Base-by-base conservation (phyloP, 1,140 invertebrate species). In the Drosophila punjabiensis region DNA sequence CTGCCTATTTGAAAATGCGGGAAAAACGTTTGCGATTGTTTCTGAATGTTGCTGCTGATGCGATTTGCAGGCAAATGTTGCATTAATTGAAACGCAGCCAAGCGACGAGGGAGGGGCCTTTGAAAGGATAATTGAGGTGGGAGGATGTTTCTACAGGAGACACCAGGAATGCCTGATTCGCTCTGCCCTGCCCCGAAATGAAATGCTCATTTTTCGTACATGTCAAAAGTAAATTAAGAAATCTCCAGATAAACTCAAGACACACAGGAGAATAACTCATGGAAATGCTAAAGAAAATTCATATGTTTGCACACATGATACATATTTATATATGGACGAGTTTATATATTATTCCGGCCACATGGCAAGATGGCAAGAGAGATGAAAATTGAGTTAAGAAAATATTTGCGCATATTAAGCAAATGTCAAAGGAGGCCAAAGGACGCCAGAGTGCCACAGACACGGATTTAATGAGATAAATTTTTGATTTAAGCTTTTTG, bases 11-110 rank as follows among this genome's bases (percentile, higher is more conserved):
- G 65, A 80, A 80, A 80, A 80, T 80, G 73, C 62, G 74, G 62
- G 67, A 67, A 70, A 78, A 58, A 69, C 65, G 75, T 61, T 78
- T 55, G 75, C 64, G 48, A 70, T 79, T 69, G 68, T 47, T 73
- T 56, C 32, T 47, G 50, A 56, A 70, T 58, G 67, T 7, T 53
- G 5, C 63, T 60, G 58, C 69, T 71, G 68, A 58, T 76, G 70
- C 79, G 74, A 56, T 56, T 86, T 61, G 65, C 48, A 53, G 66
- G 65, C 76, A 82, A 86, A 78, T 78, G 66, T 70, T 86, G 69
- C 75, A 60, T 78, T 81, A 87, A 84, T 87, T 86, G 83, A 86
- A 87, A 84, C 59, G 73, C 84, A 89, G 68, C 78, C 81, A 84
- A 69, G 65, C 85, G 69, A 24, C 32, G 50, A 78, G 60, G 43